Evolutionary conservation across 2,113 vertebrate species (phyloP).

Genomic region (Formicarius rufipectus): DNA sequence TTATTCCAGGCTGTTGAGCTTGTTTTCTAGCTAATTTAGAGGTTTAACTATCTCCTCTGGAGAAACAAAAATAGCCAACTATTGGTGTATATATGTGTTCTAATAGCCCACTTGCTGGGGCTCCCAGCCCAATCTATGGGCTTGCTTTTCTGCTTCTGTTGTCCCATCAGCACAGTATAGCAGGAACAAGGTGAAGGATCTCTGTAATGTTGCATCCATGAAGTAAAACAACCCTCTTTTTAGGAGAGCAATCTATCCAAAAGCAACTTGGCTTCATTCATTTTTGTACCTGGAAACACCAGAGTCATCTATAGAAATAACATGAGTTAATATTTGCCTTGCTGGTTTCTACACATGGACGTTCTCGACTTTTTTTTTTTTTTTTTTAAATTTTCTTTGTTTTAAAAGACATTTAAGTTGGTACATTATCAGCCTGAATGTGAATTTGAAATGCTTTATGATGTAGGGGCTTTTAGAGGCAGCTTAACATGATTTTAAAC

Average conservation of each 20-base stretch:
- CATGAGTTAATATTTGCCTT: rapidly evolving
- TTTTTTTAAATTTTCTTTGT: not conserved
- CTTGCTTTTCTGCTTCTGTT: conserved; percentile 9
- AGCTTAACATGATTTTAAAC: not conserved
- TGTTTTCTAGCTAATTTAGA: conserved; percentile 46
- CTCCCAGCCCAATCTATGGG: not conserved
- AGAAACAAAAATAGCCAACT: conserved; percentile 4
- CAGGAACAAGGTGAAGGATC: not conserved
- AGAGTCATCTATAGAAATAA: not conserved
- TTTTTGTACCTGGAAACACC: not conserved
- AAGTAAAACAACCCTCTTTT: not conserved
- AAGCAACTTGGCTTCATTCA: not conserved
- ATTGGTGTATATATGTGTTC: not conserved
- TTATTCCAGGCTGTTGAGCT: conserved; percentile 49
- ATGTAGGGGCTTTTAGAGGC: not conserved
- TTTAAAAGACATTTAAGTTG: not conserved
- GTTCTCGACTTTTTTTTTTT: too few relatives aligned
- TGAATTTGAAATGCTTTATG: not conserved
- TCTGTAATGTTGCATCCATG: rapidly evolving
- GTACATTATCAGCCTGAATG: not conserved
- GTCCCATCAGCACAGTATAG: not conserved
- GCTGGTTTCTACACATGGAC: not conserved
- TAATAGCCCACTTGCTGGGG: not conserved
- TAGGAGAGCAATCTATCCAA: not conserved
- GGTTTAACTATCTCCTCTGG: not conserved